Percentiles rank a stretch among this genome's conserved stretches.
phyloP scores from a whole-genome alignment of 2,113 vertebrate genomes.

The Triplophysa dalaica region DNA sequence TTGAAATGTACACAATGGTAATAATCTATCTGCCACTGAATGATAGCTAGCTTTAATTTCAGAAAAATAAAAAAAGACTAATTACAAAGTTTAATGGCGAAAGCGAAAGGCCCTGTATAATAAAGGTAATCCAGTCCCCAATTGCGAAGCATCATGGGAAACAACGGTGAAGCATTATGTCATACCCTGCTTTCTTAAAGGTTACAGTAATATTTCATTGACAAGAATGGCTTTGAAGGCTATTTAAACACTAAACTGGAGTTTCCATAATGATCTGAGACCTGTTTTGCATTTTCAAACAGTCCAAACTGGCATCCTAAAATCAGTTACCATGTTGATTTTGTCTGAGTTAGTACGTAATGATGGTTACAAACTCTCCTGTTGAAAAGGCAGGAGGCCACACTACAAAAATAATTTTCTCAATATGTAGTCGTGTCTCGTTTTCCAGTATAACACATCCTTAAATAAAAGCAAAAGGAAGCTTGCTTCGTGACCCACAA shows the following conservation, averaged over 20 bases:
- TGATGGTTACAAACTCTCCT: conserved; percentile 36
- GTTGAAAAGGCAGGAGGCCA: conserved; percentile 33
- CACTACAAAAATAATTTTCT: background rate
- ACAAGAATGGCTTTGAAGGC: background rate
- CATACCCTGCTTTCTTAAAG: conserved; percentile 35
- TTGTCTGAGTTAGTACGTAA: conserved; percentile 37
- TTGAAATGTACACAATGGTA: conserved; percentile 56
- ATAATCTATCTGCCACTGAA: conserved; percentile 43
- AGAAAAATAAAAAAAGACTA: conserved; percentile 36
- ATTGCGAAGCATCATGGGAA: conserved; percentile 42
- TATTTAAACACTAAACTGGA: background rate
- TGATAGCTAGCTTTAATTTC: conserved; percentile 39
- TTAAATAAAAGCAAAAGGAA: no score
- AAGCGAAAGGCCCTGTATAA: conserved; percentile 23
- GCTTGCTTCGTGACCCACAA: no score
- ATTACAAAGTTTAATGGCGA: conserved; percentile 28
- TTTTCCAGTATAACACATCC: no score
- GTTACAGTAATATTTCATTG: conserved; percentile 32
- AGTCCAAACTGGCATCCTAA: background rate
- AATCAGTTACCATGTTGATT: conserved; percentile 19
- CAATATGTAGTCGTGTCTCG: no score
- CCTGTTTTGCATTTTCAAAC: conserved; percentile 12
- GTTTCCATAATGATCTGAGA: conserved; percentile 27
- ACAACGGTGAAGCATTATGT: background rate
- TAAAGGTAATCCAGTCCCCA: conserved; percentile 37